Base-by-base conservation (phyloP, 2,888 invertebrate species). In the Chloroclystis v-ata region DNA sequence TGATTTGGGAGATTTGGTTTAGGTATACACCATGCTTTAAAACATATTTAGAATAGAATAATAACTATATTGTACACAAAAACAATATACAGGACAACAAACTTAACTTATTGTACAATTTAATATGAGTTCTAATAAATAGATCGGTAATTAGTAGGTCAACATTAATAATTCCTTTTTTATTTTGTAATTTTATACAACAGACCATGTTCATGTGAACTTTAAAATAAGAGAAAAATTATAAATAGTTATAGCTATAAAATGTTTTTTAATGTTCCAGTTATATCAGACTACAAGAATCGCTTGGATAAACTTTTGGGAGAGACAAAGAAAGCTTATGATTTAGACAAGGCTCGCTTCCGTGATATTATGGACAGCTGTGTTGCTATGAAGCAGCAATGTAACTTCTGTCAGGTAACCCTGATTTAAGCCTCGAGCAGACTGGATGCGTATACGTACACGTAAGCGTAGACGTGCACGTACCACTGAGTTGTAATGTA, bases 301-400 rank as follows among this genome's bases (percentile, higher is more conserved):
- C 67, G 71, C 6, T 73, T 84, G 37, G 84, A 84, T 28, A 79
- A 75, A 56, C 61, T 82, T n/a, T 49, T 84, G 26, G 77, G 72
- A 1, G 82, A 83, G 29, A 74, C 73, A 1, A 80, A 82, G 47
- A 74, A 72, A 53, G 63, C 71, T 7, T 72, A 78, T 48, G 74
- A 77, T 10, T 28, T 55, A 10, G 82, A 83, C 42, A 81, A 79
- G 45, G 74, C 72, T 14, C 70, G 59, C 14, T 79, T 75, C 45
- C 78, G 74, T 51, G 84, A 83, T 28, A 68, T 82, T 3, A 76
- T 82, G 73, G 84, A 85, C 13, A 79, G 73, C 47, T 83, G 80
- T 63, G 65, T 74, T 4, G 79, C 79, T 2, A 78, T 84, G 79
- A 83, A 82, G 59, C 82, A 83, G 49, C 83, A 83, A 47, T 66